phyloP scores from a whole-genome alignment of 2,797 vertebrate species.

The Propithecus perrieri region DNA sequence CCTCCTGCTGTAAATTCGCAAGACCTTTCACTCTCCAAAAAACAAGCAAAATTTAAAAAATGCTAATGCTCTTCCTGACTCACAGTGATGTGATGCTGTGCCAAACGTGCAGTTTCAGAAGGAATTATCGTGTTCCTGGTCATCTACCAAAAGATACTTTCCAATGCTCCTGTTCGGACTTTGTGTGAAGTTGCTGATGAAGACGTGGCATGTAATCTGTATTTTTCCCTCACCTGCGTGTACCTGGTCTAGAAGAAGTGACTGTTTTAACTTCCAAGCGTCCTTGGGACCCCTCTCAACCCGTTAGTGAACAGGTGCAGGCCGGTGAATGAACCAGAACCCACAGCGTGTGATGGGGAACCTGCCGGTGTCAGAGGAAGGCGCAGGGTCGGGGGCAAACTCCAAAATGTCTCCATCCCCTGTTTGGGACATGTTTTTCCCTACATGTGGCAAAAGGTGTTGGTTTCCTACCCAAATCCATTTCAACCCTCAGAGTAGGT shows the following conservation, averaged over 20 bases:
- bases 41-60: neutral
- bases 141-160: neutral
- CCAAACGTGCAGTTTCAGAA: neutral
- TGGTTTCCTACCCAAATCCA: too few relatives aligned
- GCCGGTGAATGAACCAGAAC: neutral
- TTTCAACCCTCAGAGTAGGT: neutral
- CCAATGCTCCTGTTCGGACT: neutral
- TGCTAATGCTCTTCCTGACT: neutral
- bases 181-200: neutral
- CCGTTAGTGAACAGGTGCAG: neutral
- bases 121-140: neutral
- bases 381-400: rapidly evolving
- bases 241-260: neutral
- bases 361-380: neutral
- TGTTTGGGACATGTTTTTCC: neutral
- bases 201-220: rapidly evolving
- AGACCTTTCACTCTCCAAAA: neutral
- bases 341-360: neutral
- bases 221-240: neutral
- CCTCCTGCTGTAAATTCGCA: too few relatives aligned
- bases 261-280: neutral
- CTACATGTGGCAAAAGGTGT: rapidly evolving
- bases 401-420: too few relatives aligned
- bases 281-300: neutral
- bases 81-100: neutral